Base-by-base conservation (phyloP, 2,797 vertebrate genomes). In the Adelosebastes latens region DNA sequence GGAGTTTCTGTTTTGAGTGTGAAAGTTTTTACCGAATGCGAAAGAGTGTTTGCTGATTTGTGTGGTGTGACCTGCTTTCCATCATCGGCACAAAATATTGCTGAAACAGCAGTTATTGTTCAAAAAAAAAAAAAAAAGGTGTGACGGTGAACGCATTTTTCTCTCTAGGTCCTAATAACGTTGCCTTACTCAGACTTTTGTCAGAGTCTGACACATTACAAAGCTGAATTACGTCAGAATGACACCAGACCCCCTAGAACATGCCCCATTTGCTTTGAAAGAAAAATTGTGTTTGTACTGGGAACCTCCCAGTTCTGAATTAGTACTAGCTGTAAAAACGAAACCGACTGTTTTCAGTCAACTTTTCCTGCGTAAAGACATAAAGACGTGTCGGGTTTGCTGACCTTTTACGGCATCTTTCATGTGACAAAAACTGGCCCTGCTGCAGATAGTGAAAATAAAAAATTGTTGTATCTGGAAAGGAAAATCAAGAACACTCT, bases 391-490 rank as follows among this genome's bases (percentile, higher is more conserved):
- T 63, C 39, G 58, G 36, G 27, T 55, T 74, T 29, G 39, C 46
- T 77, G 68, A 77, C 74, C 69, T 86, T 22, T 78, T 72, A 69
- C n/a, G 5, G 14, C 63, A 70, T 22, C 62, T 79, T 81, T 75
- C 27, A 68, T 66, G n/a, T 72, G 64, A 81, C 59, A 72, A 84
- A 82, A 82, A 59, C 39, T 59, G 68, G 46, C 75, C 80, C 80
- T 71, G 58, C 59, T 55, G 53, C 65, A 77, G 68, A 78, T 52
- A 12, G 62, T 62, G 75, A 82, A 70, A 77, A 86, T 69, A 78
- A 82, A 74, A 80, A 70, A 80, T 29, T 60, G 58, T 72, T 80
- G 34, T 65, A 85, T 84, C 60, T 86, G 78, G 81, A 89, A 83
- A 32, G 81, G 31, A 79, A 85, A 87, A 61, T 13, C 62, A 68